These are phyloP conservation scores for Macrobrachium nipponense DNA, from an alignment of 1,140 invertebrate species.

Conservation along the genomic window DNA sequence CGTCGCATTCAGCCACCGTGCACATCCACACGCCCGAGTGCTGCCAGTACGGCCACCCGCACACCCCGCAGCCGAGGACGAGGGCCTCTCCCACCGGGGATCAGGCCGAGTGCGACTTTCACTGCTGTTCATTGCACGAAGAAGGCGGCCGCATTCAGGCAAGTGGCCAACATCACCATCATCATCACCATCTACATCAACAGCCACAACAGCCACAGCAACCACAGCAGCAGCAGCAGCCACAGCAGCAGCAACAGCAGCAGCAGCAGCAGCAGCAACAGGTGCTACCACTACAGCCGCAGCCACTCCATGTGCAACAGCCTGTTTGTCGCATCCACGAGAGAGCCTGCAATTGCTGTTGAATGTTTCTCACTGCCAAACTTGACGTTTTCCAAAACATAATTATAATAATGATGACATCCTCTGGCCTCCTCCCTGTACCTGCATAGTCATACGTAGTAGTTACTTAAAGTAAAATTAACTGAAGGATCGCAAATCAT, in stretches of 20 bases:
- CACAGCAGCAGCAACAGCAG: slow-evolving; percentile 44
- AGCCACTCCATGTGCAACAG: slow-evolving; percentile 52
- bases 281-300: slow-evolving; percentile 27
- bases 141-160: slow-evolving; percentile 84
- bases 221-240: slow-evolving; percentile 43
- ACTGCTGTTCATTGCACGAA: slow-evolving; percentile 93
- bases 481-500: too few relatives aligned
- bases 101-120: slow-evolving; percentile 87
- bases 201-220: slow-evolving; percentile 35
- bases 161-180: slow-evolving; percentile 66
- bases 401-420: too few relatives aligned
- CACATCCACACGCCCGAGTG: slow-evolving; percentile 65
- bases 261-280: slow-evolving; percentile 45
- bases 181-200: slow-evolving; percentile 39
- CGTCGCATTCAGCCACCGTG: slow-evolving; percentile 61
- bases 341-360: slow-evolving; percentile 65
- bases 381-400: not conserved
- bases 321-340: slow-evolving; percentile 63
- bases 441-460: too few relatives aligned
- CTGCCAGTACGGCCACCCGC: slow-evolving; percentile 60
- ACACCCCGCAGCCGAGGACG: slow-evolving; percentile 58
- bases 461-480: too few relatives aligned
- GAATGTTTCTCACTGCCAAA: slow-evolving; percentile 50
- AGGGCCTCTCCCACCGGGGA: slow-evolving; percentile 69
- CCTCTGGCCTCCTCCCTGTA: too few relatives aligned